Conservation (phyloP, 2,797 vertebrate species). For the Clarias fuscus region DNA sequence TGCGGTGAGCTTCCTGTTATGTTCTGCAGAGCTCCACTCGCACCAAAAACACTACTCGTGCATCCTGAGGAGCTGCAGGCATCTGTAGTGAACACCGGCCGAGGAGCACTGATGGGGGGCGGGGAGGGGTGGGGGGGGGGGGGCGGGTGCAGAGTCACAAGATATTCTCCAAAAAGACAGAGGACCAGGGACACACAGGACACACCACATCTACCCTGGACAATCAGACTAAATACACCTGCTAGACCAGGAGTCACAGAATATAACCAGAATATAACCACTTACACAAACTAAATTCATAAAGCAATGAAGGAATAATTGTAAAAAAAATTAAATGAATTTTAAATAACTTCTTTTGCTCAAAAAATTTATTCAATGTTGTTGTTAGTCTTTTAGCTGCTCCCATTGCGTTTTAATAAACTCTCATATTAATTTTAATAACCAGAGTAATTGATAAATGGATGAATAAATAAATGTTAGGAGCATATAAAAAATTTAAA, state of each 20-base stretch:
- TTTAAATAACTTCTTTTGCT: too few relatives aligned
- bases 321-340: too few relatives aligned
- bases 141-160: background rate
- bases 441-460: background rate
- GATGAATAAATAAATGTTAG: background rate
- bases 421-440: background rate
- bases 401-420: too few relatives aligned
- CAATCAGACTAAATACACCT: background rate
- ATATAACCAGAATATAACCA: background rate
- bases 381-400: too few relatives aligned
- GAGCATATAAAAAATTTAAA: too few relatives aligned
- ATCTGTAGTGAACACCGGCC: background rate
- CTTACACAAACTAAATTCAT: background rate
- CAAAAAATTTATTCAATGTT: too few relatives aligned
- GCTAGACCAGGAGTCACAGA: background rate
- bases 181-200: background rate
- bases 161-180: background rate
- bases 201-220: background rate
- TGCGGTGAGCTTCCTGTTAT: conserved; percentile 53
- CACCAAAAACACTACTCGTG: conserved; percentile 61
- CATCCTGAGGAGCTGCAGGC: background rate
- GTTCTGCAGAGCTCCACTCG: conserved; percentile 70
- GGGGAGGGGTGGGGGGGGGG: too few relatives aligned
- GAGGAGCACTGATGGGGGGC: too few relatives aligned
- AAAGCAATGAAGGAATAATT: background rate